Evolutionary conservation across 2,113 vertebrate species (phyloP), one percentile per base, ranked within the genome.

Genomic region (Rhinolophus sinicus): DNA sequence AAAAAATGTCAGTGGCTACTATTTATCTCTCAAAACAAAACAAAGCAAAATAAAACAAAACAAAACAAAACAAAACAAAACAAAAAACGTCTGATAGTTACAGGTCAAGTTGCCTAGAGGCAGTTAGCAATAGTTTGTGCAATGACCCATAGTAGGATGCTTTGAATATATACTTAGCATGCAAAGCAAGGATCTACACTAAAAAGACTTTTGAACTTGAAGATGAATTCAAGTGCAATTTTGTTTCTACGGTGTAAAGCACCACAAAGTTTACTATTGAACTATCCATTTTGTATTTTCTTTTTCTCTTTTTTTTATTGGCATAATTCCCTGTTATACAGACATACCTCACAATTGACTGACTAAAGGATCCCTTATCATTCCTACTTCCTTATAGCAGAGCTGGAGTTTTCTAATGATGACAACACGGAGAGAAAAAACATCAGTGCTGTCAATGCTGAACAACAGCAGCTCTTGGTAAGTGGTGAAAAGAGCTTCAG

Each of bases 321-420:
- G 44, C 33, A 54, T 86, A 70, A 95, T 93, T 97, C 58, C 22
- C 13, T 94, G 56, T 86, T 94, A 89, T 88, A 52, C 54, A 83
- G 88, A 95, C 69, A 76, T 58, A 85, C 58, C 28, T 73, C 72
- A 70, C 84, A 94, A 94, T 95, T 95, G 95, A 92, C 50, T 75
- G 26, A 86, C 69, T 62, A 70, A 95, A 92, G 52, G 22, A 93
- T 95, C 95, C 26, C 86, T 96, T 97, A 91, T 97, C 35, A 80
- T 54, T 90, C 65, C 28, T 19, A 47, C 62, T 85, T 87, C 58
- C 77, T 92, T 96, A 44, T 3, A 95, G 30, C 62, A 91, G 52
- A 44, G 15, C 69, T 94, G 54, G 90, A 82, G 80, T 52, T 97
- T 96, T 96, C 75, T 90, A 97, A 86, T 95, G 90, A 88, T 91